Percentiles rank a stretch among this genome's conserved stretches.
phyloP scores from a whole-genome alignment of 2,113 vertebrate genomes.

The Nanorana parkeri region DNA sequence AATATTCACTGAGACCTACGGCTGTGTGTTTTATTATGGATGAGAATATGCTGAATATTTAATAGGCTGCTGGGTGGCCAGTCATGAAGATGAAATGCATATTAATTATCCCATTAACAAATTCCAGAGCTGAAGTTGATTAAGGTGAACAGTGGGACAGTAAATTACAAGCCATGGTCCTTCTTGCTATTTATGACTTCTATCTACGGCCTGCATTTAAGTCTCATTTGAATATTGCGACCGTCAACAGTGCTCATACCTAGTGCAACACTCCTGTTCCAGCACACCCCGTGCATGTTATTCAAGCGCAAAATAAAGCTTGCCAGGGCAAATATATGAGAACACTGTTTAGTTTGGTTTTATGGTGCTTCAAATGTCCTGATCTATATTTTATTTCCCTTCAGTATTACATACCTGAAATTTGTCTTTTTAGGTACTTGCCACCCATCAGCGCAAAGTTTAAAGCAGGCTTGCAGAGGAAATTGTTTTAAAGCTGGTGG shows the following conservation, averaged over 20 bases:
- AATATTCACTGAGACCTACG: neutral
- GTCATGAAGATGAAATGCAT: constrained; percentile 39
- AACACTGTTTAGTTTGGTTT: too few relatives aligned
- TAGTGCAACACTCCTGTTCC: neutral
- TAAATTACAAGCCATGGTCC: constrained; percentile 20
- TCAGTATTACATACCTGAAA: too few relatives aligned
- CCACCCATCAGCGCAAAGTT: too few relatives aligned
- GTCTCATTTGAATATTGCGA: constrained; percentile 13
- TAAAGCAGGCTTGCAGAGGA: too few relatives aligned
- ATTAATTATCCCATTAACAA: constrained; percentile 49
- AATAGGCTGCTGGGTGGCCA: constrained; percentile 17
- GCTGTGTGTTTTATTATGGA: constrained; percentile 25
- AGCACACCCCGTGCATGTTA: neutral
- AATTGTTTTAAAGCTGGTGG: too few relatives aligned
- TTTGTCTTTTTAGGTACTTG: too few relatives aligned
- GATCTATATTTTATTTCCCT: too few relatives aligned
- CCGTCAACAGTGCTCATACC: neutral
- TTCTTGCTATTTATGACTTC: neutral
- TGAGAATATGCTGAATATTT: constrained; percentile 33
- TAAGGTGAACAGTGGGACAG: constrained; percentile 30
- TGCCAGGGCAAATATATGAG: too few relatives aligned
- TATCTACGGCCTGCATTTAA: neutral
- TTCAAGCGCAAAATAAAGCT: too few relatives aligned
- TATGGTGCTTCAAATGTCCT: too few relatives aligned
- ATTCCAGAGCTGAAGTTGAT: constrained; percentile 23